Evolutionary conservation across 2,888 invertebrate genomes (phyloP).

Genomic region (Eupithecia pulchellata): DNA sequence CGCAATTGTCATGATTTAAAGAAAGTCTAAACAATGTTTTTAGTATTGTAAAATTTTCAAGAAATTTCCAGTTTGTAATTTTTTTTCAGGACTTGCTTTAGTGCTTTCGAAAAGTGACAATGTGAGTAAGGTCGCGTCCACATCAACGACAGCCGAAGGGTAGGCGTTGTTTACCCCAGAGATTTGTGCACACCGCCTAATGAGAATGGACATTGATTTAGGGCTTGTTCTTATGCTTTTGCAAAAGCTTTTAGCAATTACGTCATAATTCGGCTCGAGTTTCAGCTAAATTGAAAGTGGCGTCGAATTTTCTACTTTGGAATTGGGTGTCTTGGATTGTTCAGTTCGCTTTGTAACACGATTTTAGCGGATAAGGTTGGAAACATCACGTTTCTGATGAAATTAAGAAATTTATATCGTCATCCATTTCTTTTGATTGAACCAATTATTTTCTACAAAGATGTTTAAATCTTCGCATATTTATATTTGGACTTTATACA

Average conservation of each 20-base stretch:
- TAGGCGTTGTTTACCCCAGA: conserved; percentile 57
- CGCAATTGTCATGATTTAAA: neutral
- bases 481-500: no score
- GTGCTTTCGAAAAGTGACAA: conserved; percentile 37
- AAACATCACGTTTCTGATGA: neutral
- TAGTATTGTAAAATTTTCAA: neutral
- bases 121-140: conserved; percentile 59
- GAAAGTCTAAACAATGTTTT: no score
- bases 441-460: neutral
- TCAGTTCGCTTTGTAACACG: conserved; percentile 8
- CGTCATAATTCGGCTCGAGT: conserved; percentile 59
- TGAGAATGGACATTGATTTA: conserved; percentile 66
- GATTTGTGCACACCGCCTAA: conserved; percentile 56
- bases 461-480: no score
- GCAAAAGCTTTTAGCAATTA: conserved; percentile 63
- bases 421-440: neutral
- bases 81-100: neutral
- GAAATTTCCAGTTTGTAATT: neutral
- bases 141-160: conserved; percentile 62
- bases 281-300: conserved; percentile 49
- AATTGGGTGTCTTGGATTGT: conserved; percentile 27
- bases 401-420: neutral
- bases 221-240: conserved; percentile 48
- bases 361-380: neutral
- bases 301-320: conserved; percentile 28